Conservation (phyloP, 2,797 vertebrate species). For the Sebastolobus alascanus region DNA sequence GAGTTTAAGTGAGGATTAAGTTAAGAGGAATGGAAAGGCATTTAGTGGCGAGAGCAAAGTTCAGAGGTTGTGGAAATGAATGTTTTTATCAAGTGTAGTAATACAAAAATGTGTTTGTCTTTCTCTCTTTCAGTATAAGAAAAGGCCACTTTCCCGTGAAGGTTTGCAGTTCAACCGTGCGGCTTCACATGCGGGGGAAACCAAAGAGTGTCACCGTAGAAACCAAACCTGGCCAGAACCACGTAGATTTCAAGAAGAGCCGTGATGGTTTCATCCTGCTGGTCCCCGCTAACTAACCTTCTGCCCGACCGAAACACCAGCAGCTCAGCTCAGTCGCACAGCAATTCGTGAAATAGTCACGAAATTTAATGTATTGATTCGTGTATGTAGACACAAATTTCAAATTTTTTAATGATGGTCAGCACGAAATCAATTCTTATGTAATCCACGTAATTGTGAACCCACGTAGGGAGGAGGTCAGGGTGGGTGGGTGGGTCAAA, state of each 20-base stretch:
- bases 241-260: conserved; percentile 83
- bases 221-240: conserved; percentile 70
- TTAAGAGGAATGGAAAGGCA: neutral
- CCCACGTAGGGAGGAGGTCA: too few relatives aligned
- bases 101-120: conserved; percentile 24
- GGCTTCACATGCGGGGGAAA: conserved; percentile 83
- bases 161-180: conserved; percentile 73
- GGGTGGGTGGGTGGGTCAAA: too few relatives aligned
- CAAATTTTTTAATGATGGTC: accelerated
- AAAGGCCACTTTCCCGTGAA: conserved; percentile 76
- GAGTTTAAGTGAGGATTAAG: neutral
- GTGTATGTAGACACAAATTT: too few relatives aligned
- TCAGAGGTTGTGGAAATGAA: neutral
- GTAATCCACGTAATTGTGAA: too few relatives aligned
- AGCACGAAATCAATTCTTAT: too few relatives aligned
- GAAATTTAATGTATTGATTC: too few relatives aligned
- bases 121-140: conserved; percentile 73
- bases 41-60: neutral
- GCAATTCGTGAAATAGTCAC: neutral
- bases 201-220: conserved; percentile 80
- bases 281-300: conserved; percentile 71
- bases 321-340: neutral
- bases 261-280: conserved; percentile 81
- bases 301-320: too few relatives aligned
- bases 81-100: neutral